Base-by-base conservation (phyloP, 1,140 invertebrate species). In the Ceratoteleas bidentatus region DNA sequence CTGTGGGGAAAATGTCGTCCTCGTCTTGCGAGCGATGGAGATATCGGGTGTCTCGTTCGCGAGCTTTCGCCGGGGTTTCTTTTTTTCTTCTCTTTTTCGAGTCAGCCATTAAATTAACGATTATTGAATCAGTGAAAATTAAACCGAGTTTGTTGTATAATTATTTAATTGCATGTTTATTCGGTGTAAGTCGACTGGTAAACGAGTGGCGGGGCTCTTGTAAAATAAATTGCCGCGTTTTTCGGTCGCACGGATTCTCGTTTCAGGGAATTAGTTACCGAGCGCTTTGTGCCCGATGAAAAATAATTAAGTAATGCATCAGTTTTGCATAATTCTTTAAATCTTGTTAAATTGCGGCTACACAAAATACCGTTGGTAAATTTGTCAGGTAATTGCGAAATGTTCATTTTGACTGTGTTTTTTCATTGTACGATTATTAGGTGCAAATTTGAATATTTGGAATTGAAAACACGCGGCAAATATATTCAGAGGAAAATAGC, bases 151-250 rank as follows among this genome's bases (percentile, higher is more conserved):
- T 56, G 5, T 57, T 64, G n/a, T 36, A 56, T 62, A 72, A 72
- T 61, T 72, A 72, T 70, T 70, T 69, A 69, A 69, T 69, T 60
- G 66, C 56, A 13, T 49, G 65, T 49, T 54, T 45, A 66, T 33
- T 53, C 16, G 24, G 15, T 33, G 36, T 52, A 43, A 43, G 15
- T 32, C 45, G 47, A 49, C 45, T 15, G 40, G 32, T 38, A 49
- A 61, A 49, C 32, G 43, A 34, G 10, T 13, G 57, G 0, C 8
- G 40, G 16, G 24, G 24, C 13, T 52, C 60, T 38, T 16, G 60
- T 16, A 13, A 53, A 65, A 40, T 16, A 52, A 47, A 34, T 53
- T 50, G n/a, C 49, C 47, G 33, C 34, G 34, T 16, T 64, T 64
- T 61, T 49, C 15, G 58, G 24, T 3, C 54, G 34, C 7, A 6